These are phyloP conservation scores for Beaufortia kweichowensis DNA, from an alignment of 2,113 vertebrate genomes.

Conservation along the genomic window DNA sequence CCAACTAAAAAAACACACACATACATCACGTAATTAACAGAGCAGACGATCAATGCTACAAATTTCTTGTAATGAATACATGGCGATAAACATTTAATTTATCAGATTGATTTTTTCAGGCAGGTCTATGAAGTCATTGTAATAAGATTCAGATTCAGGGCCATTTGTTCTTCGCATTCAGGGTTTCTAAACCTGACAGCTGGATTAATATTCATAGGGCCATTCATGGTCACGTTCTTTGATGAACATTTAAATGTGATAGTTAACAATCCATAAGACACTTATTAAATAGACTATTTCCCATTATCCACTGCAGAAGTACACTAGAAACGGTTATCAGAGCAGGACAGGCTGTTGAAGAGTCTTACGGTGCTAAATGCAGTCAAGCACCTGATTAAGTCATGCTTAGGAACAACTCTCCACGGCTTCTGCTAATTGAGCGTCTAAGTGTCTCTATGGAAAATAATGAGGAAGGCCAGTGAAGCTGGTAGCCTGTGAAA, in stretches of 20 bases:
- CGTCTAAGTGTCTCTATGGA: conserved; percentile 12
- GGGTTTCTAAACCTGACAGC: background rate
- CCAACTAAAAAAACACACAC: conserved; percentile 66
- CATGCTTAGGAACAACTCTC: conserved; percentile 43
- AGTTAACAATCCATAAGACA: conserved; percentile 29
- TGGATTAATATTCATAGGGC: conserved; percentile 15
- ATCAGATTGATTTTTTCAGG: background rate
- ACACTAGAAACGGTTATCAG: conserved; percentile 25
- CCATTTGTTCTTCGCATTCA: background rate
- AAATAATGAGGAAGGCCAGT: conserved; percentile 57
- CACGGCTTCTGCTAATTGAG: conserved; percentile 22
- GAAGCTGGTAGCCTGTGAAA: conserved; percentile 41
- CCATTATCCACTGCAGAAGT: conserved; percentile 27
- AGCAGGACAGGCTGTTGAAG: conserved; percentile 2
- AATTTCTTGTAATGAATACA: background rate
- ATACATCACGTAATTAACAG: too few species aligned
- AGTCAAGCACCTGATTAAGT: conserved; percentile 37
- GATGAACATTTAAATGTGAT: conserved; percentile 9
- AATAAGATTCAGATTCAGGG: background rate
- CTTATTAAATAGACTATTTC: conserved; percentile 30
- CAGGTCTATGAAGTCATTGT: background rate
- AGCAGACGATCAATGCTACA: background rate
- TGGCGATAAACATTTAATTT: background rate
- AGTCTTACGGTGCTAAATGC: conserved; percentile 14
- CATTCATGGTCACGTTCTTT: conserved; percentile 22